A percentile compares a stretch with the other conserved stretches of the same genome.
Evolutionary conservation across 2,113 vertebrate species (phyloP).

Genomic region (Okapia johnstoni): DNA sequence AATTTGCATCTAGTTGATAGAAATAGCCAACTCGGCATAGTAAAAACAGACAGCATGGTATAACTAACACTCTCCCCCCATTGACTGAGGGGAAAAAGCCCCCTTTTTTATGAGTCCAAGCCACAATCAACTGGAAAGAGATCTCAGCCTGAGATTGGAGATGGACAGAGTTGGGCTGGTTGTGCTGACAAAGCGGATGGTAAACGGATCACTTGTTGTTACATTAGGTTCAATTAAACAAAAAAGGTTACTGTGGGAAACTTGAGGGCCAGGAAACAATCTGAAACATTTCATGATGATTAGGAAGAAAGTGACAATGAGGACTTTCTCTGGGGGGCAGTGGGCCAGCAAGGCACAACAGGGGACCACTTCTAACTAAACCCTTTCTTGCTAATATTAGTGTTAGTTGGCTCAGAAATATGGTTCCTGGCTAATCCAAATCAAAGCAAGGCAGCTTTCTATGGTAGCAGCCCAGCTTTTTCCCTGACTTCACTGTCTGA

Average conservation of each 20-base stretch:
- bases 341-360: background rate
- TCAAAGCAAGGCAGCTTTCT: background rate
- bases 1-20: slow-evolving; percentile 42
- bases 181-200: slow-evolving; percentile 31
- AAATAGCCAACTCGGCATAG: slow-evolving; percentile 11
- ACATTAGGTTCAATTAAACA: slow-evolving; percentile 1
- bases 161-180: background rate
- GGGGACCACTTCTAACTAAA: background rate
- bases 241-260: background rate
- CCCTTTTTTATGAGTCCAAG: slow-evolving; percentile 14
- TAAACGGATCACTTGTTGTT: background rate
- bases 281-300: background rate
- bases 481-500: background rate
- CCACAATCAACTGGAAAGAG: background rate
- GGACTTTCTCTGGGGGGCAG: background rate
- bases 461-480: background rate
- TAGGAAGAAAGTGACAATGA: background rate
- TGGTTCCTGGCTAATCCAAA: background rate
- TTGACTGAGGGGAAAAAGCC: background rate
- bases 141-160: slow-evolving; percentile 58
- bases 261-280: background rate
- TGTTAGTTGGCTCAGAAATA: background rate
- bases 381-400: background rate
- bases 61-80: slow-evolving; percentile 27
- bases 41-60: background rate